These are phyloP conservation scores for Heteropelma amictum DNA, from an alignment of 2,888 invertebrate species.

Conservation along the genomic window DNA sequence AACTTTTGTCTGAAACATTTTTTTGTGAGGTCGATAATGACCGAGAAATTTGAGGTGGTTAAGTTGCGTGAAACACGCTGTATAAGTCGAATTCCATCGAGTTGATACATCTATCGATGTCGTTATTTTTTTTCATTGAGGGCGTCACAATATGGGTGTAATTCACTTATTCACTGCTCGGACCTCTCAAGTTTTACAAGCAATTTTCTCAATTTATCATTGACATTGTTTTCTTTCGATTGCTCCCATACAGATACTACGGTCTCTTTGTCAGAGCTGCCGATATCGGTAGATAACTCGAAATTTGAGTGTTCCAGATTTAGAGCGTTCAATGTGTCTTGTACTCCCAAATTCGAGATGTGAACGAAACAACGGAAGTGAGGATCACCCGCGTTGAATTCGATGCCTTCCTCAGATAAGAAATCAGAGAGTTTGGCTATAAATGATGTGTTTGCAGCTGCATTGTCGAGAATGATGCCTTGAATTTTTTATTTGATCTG, in stretches of 20 bases:
- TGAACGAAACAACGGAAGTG: slow-evolving; percentile 38
- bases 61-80: too few relatives aligned
- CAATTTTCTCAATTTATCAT: too few relatives aligned
- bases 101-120: slow-evolving; percentile 29
- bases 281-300: slow-evolving; percentile 3
- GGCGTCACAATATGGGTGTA: slow-evolving; percentile 4
- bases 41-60: too few relatives aligned
- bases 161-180: background rate
- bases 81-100: slow-evolving; percentile 35
- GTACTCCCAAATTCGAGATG: slow-evolving; percentile 23
- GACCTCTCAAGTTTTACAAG: slow-evolving; percentile 12
- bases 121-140: slow-evolving; percentile 1
- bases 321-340: slow-evolving; percentile 21
- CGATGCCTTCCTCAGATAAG: background rate
- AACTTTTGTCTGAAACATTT: too few relatives aligned
- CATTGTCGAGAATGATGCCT: slow-evolving; percentile 27
- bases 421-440: slow-evolving; percentile 16
- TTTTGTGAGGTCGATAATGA: too few relatives aligned
- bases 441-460: slow-evolving; percentile 28
- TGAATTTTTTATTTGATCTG: slow-evolving; percentile 5
- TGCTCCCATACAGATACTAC: too few relatives aligned
- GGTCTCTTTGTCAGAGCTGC: background rate
- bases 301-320: background rate
- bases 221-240: too few relatives aligned
- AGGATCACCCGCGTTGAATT: slow-evolving; percentile 7